Evolutionary conservation across 2,888 invertebrate genomes (phyloP), one percentile per base, ranked within the genome.

Genomic region (Phlogophora meticulosa): DNA sequence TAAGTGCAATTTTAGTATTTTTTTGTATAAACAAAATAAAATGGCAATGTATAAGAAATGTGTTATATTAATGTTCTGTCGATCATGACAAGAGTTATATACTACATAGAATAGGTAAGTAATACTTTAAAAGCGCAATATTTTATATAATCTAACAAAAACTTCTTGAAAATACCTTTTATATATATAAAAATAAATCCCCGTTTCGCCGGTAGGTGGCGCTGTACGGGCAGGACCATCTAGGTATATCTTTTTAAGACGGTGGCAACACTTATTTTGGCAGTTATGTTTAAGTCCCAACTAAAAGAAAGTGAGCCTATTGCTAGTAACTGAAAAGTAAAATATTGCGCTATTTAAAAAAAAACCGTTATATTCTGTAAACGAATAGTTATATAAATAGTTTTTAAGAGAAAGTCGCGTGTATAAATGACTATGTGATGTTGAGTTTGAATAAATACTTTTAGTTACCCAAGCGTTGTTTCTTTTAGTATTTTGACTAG

Each of bases 391-490:
- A n/a, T 62, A 70, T 22, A 11, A 42, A 20, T 79, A 79, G 59
- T 34, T 58, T 63, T 13, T 80, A 73, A 66, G 65, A 66, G 85
- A 85, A 75, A 76, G 76, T 83, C 83, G 80, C 75, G 66, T 85
- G 82, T 83, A 83, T 67, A 72, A 62, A 76, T 84, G 87, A 85
- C 76, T 84, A 90, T 87, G 92, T 90, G 91, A 94, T 94, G 94
- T 94, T 94, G 92, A 93, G 78, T 92, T 92, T 92, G 86, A 92
- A 88, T 92, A 93, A 92, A 93, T 91, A 90, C 90, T 83, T 86
- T 85, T 92, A 93, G 93, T 93, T 93, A 93, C 92, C 91, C 84
- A 84, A 63, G 36, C 28, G n/a, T 34, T 53, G 49, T 74, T 74
- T n/a, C n/a, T n/a, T n/a, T 83, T 83, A 57, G 72, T 72, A 17